Percentiles rank a stretch among this genome's conserved stretches.
phyloP scores from a whole-genome alignment of 2,113 vertebrate species.

The Heterotilapia buettikoferi region DNA sequence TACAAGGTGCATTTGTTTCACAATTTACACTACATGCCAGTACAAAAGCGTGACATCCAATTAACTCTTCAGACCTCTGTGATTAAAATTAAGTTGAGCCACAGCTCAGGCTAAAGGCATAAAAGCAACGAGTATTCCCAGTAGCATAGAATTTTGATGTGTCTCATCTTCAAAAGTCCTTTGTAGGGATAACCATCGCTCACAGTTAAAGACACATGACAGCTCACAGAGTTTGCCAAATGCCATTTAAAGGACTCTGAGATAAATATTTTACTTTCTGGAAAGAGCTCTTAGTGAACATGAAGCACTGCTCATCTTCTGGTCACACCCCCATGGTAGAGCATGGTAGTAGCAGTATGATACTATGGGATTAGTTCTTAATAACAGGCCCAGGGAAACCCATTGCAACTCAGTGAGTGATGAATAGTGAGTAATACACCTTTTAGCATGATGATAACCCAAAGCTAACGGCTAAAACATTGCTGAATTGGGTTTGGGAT shows the following conservation, averaged over 20 bases:
- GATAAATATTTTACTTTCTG: not conserved
- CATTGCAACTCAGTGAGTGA: not conserved
- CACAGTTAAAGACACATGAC: not conserved
- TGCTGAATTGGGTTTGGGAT: not conserved
- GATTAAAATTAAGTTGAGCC: not conserved
- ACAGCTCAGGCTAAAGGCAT: not conserved
- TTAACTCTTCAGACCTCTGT: not conserved
- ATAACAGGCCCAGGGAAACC: not conserved
- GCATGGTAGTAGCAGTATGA: not conserved
- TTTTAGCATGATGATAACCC: not conserved
- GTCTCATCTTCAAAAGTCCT: not conserved
- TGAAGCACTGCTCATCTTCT: not conserved
- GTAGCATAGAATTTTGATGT: not conserved
- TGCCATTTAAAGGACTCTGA: not conserved
- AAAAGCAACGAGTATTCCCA: not conserved
- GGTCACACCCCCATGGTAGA: not conserved
- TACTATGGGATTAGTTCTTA: not conserved
- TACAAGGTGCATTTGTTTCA: not conserved
- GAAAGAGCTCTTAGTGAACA: not conserved
- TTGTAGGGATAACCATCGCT: not conserved
- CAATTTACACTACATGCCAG: not conserved
- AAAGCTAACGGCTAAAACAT: fast-evolving
- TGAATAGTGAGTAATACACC: not conserved
- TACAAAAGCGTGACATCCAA: not conserved
- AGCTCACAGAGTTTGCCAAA: not conserved